These are phyloP conservation scores for Euclidia mi DNA, from an alignment of 2,888 invertebrate species.

Conservation along the genomic window DNA sequence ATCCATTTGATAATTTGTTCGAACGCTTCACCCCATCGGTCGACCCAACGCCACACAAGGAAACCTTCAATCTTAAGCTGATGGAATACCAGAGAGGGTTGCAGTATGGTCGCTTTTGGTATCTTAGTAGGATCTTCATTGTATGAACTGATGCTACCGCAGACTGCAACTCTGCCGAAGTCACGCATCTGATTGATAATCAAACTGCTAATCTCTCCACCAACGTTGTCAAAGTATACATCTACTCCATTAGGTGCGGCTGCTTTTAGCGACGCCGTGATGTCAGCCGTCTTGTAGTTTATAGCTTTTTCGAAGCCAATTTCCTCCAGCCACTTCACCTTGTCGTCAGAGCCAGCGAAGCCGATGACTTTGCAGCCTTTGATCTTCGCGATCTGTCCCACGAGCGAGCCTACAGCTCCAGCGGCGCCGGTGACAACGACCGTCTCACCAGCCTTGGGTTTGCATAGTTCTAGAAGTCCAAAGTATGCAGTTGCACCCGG, in stretches of 20 bases:
- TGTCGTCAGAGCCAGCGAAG: too few species aligned
- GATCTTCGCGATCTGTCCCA: too few species aligned
- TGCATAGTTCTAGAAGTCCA: slow-evolving; percentile 92
- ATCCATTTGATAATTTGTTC: slow-evolving; percentile 90
- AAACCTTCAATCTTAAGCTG: slow-evolving; percentile 69
- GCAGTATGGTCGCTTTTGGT: slow-evolving; percentile 68
- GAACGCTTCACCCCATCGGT: slow-evolving; percentile 90
- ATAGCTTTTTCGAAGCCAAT: slow-evolving; percentile 93
- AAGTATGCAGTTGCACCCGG: too few species aligned
- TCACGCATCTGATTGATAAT: too few species aligned
- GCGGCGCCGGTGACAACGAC: too few species aligned
- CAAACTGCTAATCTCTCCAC: too few species aligned
- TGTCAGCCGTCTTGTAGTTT: slow-evolving; percentile 92
- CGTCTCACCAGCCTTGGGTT: slow-evolving; percentile 92
- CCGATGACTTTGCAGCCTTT: too few species aligned
- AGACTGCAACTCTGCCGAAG: too few species aligned
- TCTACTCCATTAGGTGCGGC: slow-evolving; percentile 89
- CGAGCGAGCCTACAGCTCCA: too few species aligned
- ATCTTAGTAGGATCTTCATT: slow-evolving; percentile 9
- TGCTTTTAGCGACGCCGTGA: slow-evolving; percentile 88
- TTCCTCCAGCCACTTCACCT: too few species aligned
- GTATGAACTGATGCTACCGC: slow-evolving; percentile 32
- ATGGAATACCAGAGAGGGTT: slow-evolving; percentile 84
- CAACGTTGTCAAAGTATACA: too few species aligned
- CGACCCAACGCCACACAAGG: slow-evolving; percentile 80